Percentiles rank a stretch among this genome's conserved stretches.
phyloP scores from a whole-genome alignment of 2,113 vertebrate genomes.

The Halichoerus grypus region DNA sequence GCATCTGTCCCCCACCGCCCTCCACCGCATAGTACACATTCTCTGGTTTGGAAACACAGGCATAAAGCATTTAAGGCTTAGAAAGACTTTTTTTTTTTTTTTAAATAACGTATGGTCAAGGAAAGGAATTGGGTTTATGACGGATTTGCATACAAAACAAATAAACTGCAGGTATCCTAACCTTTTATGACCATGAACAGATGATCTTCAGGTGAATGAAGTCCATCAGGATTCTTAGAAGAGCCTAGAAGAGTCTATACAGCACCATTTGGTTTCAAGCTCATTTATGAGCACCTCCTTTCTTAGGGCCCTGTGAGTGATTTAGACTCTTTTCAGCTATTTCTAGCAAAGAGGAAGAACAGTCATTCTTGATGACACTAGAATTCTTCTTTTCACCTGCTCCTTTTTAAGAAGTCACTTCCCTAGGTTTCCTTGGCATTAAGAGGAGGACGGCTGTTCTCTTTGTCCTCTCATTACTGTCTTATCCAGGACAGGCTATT shows the following conservation, averaged over 20 bases:
- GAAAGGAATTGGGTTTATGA: background rate
- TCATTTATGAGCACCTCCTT: background rate
- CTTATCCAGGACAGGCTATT: slow-evolving; percentile 44
- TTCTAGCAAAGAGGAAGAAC: slow-evolving; percentile 48
- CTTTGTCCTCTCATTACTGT: slow-evolving; percentile 61
- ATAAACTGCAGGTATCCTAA: background rate
- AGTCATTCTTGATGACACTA: slow-evolving; percentile 26
- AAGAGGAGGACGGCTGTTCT: slow-evolving; percentile 45
- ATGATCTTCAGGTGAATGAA: background rate
- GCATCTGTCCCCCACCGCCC: rapidly evolving
- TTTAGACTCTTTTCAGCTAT: slow-evolving; percentile 34
- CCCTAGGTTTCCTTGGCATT: slow-evolving; percentile 6
- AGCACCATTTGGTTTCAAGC: background rate
- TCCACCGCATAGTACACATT: background rate
- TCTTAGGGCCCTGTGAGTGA: background rate
- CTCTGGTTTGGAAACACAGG: background rate
- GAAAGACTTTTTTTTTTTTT: background rate
- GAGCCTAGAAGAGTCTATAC: background rate
- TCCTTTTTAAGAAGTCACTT: slow-evolving; percentile 41
- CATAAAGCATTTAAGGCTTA: background rate
- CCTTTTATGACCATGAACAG: background rate
- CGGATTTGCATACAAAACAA: background rate
- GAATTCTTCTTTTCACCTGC: slow-evolving; percentile 33
- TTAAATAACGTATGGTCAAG: background rate
- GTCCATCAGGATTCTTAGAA: background rate